phyloP scores from a whole-genome alignment of 2,888 invertebrate genomes.

The Portevinia maculata region DNA sequence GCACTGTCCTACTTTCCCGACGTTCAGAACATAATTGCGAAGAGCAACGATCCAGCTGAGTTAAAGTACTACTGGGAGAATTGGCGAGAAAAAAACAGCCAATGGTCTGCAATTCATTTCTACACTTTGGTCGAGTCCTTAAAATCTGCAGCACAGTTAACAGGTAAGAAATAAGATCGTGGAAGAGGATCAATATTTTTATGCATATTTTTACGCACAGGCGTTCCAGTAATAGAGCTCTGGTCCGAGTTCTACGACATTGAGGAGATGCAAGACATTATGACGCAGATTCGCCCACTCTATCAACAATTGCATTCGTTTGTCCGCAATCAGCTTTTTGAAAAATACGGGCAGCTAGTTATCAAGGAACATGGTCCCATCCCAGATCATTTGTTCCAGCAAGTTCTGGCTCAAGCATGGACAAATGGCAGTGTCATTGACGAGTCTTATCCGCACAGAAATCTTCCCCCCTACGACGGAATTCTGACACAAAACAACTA shows the following conservation, averaged over 20 bases:
- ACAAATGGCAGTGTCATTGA: conserved; percentile 79
- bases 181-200: background rate
- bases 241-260: conserved; percentile 80
- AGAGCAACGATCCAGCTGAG: conserved; percentile 69
- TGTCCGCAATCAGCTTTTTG: conserved; percentile 87
- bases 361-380: conserved; percentile 88
- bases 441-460: conserved; percentile 77
- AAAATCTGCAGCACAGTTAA: conserved; percentile 78
- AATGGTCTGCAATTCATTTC: conserved; percentile 80
- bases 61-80: conserved; percentile 73
- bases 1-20: conserved; percentile 79
- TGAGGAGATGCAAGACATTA: conserved; percentile 80
- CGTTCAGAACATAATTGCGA: conserved; percentile 58
- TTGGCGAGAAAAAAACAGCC: conserved; percentile 75
- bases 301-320: conserved; percentile 93
- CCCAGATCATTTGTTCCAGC: conserved; percentile 89
- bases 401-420: conserved; percentile 81
- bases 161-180: conserved; percentile 75
- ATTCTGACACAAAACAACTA: conserved; percentile 76
- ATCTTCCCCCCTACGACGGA: conserved; percentile 79
- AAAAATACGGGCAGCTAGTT: conserved; percentile 88
- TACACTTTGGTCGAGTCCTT: conserved; percentile 79
- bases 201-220: conserved; percentile 33
- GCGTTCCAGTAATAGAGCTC: conserved; percentile 78
- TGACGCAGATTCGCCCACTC: conserved; percentile 85